phyloP scores from a whole-genome alignment of 2,888 invertebrate genomes.

The Pyrrhopygopsis socrates region DNA sequence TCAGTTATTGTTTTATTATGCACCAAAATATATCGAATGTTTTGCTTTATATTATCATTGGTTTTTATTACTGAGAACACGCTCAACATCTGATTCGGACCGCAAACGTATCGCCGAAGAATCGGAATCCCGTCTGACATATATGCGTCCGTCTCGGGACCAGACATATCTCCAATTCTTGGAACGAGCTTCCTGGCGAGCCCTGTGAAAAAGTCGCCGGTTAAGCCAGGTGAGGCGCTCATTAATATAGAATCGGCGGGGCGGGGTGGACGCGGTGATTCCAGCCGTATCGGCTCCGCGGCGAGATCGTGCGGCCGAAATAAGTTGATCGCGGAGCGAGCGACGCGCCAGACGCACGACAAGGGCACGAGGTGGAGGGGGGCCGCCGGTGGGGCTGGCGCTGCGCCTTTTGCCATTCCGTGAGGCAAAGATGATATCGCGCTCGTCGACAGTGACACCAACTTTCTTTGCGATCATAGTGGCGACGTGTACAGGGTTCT shows the following conservation, averaged over 20 bases:
- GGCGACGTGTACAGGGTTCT: too few relatives aligned
- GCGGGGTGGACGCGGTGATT: neutral
- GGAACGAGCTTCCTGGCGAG: neutral
- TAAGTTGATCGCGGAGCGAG: neutral
- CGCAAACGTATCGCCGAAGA: neutral
- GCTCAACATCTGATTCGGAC: neutral
- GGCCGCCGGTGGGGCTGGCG: too few relatives aligned
- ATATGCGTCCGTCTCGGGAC: neutral
- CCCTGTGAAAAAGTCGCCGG: neutral
- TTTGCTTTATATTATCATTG: too few relatives aligned
- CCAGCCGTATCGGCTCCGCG: neutral
- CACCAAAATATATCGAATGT: too few relatives aligned
- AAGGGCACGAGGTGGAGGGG: neutral
- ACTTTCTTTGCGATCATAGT: too few relatives aligned
- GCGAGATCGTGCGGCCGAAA: neutral
- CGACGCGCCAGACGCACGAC: neutral
- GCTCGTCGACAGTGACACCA: too few relatives aligned
- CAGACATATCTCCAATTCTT: neutral
- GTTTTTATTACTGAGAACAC: neutral
- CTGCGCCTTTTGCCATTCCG: too few relatives aligned
- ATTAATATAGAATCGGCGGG: neutral
- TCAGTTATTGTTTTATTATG: too few relatives aligned
- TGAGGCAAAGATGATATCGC: too few relatives aligned
- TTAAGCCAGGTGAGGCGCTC: neutral
- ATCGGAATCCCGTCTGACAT: neutral